Base-by-base conservation (phyloP, 2,888 invertebrate genomes). In the Cremastinae sp. region DNA sequence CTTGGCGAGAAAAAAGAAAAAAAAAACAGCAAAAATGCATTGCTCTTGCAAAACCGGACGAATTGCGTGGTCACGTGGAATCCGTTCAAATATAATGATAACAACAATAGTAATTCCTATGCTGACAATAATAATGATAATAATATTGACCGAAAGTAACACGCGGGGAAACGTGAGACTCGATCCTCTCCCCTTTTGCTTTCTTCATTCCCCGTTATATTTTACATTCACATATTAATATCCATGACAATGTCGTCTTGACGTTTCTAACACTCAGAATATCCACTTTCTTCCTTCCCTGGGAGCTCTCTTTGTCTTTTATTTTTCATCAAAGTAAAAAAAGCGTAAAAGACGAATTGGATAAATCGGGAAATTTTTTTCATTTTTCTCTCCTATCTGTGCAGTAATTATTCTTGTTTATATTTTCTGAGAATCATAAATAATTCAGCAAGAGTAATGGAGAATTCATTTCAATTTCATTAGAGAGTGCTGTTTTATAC, bases 11-110 rank as follows among this genome's bases (percentile, higher is more conserved):
- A 28, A 64, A 39, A 41, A 12, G n/a, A 18, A 69, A 53, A 55
- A 39, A 68, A 35, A 62, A 58, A 68, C 55, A 41, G 61, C 61
- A 51, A 20, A 22, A 9, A 12, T 16, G 69, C 56, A 58, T 76
- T 68, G 58, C 72, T 22, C 47, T 28, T 28, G 28, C 28, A 28
- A 28, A 76, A 76, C 76, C 76, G 76, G 76, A 76, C 76, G 76
- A 76, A 76, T 76, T 76, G 76, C 72, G 72, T 72, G 68, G 75
- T 75, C 75, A 72, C 72, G 72, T 68, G 68, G 58, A 68, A 68
- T 68, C 62, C 58, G 43, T 68, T 56, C 14, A 18, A 49, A 8
- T 72, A 56, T 49, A 66, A 28, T 2, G 5, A 28, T 28, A 5
- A 28, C 5, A 28, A 28, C 5, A 28, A 28, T 28, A 2, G 5